phyloP scores from a whole-genome alignment of 1,140 invertebrate genomes.

The Oedothorax gibbosus region DNA sequence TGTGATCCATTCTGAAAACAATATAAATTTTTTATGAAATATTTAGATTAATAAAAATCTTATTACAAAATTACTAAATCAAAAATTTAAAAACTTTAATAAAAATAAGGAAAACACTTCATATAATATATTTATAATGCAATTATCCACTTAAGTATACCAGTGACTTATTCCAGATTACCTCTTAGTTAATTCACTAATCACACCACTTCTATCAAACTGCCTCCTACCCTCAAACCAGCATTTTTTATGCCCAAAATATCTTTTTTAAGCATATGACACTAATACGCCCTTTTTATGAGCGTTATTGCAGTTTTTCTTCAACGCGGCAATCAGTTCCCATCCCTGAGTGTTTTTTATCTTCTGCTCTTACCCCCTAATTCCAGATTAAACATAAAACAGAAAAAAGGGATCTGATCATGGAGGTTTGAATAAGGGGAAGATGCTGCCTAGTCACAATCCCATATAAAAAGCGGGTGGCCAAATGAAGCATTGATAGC shows the following conservation, averaged over 20 bases:
- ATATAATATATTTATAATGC: too few species aligned
- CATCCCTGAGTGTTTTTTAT: background rate
- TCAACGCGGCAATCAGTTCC: slow-evolving; percentile 39
- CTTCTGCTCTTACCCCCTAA: background rate
- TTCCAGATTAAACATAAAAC: background rate
- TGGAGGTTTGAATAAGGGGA: background rate
- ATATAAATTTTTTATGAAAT: too few species aligned
- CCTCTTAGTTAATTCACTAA: slow-evolving; percentile 29
- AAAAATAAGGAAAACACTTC: too few species aligned
- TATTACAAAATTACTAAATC: too few species aligned
- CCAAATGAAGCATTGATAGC: too few species aligned
- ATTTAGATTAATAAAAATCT: too few species aligned
- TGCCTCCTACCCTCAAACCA: background rate
- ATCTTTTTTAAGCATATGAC: slow-evolving; percentile 40
- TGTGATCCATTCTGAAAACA: too few species aligned
- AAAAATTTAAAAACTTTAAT: too few species aligned
- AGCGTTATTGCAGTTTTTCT: slow-evolving; percentile 43
- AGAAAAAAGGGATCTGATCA: background rate
- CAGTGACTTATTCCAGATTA: slow-evolving; percentile 7
- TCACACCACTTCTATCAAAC: slow-evolving; percentile 23
- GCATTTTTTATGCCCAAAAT: slow-evolving; percentile 30
- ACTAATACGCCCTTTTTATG: slow-evolving; percentile 57
- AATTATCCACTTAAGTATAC: too few species aligned
- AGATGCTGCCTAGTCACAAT: background rate
- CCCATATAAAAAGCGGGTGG: background rate